Base-by-base conservation (phyloP, 2,797 vertebrate genomes). In the Myotis myotis region DNA sequence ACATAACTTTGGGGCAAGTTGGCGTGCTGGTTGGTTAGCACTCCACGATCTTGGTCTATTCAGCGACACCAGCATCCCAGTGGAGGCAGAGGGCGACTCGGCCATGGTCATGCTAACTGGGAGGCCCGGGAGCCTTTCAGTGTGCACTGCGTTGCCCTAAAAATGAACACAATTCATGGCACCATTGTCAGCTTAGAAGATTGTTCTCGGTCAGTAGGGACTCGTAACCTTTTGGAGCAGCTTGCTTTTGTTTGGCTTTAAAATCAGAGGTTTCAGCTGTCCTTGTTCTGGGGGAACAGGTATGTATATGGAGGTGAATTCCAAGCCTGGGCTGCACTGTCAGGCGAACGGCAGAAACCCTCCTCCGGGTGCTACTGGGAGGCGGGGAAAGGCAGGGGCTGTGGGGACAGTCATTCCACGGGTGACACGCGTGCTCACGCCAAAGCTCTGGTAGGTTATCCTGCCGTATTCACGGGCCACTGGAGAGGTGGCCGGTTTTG, bases 51-150 rank as follows among this genome's bases (percentile, higher is more conserved):
- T 2, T 36, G 15, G 4, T 28, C 60, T 30, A 28, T 30, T 81
- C 57, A 23, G 28, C 47, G 10, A 5, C 3, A 2, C 5, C 5
- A 4, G 20, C 22, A 20, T 19, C 15, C 1, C 12, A 0, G 3
- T 11, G 28, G 71, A 30, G 57, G 51, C 68, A 8, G n/a, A 49
- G 30, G 30, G 60, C 2, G 0, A 11, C 13, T 38, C 4, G 36
- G 12, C 7, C 10, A 3, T 5, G 9, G 5, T 3, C 49, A 16
- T 1, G 0, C 1, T 10, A 1, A 22, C 0, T 6, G 19, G 75
- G 49, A 57, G n/a, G 28, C 22, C 30, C 0, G 0, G 0, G 19
- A 23, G 36, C 62, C 51, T 53, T 66, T 25, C 53, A 33, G 5
- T 17, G 5, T 1, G 17, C n/a, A n/a, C 47, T 36, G 38, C 41